A percentile compares a stretch with the other conserved stretches of the same genome.
Evolutionary conservation across 92 coral and sea anemone species (phyloP).

Genomic region (Nematostella vectensis): DNA sequence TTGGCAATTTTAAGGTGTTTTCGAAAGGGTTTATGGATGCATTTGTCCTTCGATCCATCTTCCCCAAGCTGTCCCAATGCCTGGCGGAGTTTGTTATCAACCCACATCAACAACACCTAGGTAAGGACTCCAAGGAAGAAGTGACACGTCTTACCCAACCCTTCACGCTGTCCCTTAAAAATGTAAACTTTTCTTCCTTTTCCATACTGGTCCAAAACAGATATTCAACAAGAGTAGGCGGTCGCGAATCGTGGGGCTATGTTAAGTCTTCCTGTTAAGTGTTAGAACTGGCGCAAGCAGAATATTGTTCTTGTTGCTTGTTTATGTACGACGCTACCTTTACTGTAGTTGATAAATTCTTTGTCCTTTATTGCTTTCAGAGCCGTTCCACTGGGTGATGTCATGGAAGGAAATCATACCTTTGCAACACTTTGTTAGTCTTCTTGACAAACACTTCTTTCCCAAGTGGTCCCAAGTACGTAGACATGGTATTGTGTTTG

Average conservation of each 20-base stretch:
- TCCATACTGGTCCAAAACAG: neutral
- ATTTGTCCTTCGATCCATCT: constrained; percentile 90
- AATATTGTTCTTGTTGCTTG: no score
- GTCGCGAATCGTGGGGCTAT: no score
- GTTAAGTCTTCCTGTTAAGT: no score
- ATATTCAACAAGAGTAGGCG: no score
- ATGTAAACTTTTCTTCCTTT: neutral
- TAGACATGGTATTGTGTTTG: neutral
- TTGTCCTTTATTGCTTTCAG: constrained; percentile 14
- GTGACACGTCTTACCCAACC: no score
- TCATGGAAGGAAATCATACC: constrained; percentile 89
- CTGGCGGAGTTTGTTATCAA: constrained; percentile 89
- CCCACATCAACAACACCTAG: constrained; percentile 97
- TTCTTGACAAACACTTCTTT: constrained; percentile 92
- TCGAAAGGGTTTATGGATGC: constrained; percentile 97
- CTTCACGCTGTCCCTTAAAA: constrained; percentile 3
- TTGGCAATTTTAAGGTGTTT: constrained; percentile 78
- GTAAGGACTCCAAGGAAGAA: no score
- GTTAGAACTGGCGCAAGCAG: no score
- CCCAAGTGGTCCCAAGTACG: constrained; percentile 97
- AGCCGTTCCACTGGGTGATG: constrained; percentile 95
- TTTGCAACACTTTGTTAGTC: constrained; percentile 90
- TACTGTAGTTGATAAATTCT: no score
- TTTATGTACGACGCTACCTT: no score
- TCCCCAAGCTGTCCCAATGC: constrained; percentile 86